Evolutionary conservation across 2,888 invertebrate genomes (phyloP).

Genomic region (Tachina fera): DNA sequence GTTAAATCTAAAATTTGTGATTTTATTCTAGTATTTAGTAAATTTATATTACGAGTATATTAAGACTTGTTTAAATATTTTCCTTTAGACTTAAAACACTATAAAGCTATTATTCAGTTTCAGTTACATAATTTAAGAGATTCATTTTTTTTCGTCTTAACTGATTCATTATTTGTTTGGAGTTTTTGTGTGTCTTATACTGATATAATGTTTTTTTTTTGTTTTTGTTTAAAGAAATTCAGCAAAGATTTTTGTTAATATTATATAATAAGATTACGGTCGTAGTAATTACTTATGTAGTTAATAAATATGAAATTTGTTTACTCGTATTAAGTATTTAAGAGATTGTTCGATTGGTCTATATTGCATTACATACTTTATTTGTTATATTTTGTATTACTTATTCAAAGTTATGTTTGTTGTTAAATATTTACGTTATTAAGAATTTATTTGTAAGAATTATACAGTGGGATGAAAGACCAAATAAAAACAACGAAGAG

Average conservation of each 20-base stretch:
- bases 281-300: conserved; percentile 3
- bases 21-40: conserved; percentile 38
- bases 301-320: conserved; percentile 33
- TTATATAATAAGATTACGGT: conserved; percentile 22
- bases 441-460: neutral
- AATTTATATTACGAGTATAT: conserved; percentile 26
- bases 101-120: conserved; percentile 81
- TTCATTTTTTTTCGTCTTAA: conserved; percentile 9
- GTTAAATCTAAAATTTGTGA: neutral
- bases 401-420: neutral
- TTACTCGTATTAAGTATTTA: conserved; percentile 60
- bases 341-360: conserved; percentile 71
- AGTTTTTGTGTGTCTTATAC: conserved; percentile 43
- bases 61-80: conserved; percentile 33
- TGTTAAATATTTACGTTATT: neutral
- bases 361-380: conserved; percentile 60
- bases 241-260: conserved; percentile 55
- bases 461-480: neutral
- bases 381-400: conserved; percentile 26
- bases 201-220: conserved; percentile 4
- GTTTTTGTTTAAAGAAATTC: conserved; percentile 46
- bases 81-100: conserved; percentile 76
- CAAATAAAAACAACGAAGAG: neutral
- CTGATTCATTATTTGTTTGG: conserved; percentile 27
- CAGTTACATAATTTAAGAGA: conserved; percentile 73